Evolutionary conservation across 2,113 vertebrate genomes (phyloP).

Genomic region (Carollia perspicillata): DNA sequence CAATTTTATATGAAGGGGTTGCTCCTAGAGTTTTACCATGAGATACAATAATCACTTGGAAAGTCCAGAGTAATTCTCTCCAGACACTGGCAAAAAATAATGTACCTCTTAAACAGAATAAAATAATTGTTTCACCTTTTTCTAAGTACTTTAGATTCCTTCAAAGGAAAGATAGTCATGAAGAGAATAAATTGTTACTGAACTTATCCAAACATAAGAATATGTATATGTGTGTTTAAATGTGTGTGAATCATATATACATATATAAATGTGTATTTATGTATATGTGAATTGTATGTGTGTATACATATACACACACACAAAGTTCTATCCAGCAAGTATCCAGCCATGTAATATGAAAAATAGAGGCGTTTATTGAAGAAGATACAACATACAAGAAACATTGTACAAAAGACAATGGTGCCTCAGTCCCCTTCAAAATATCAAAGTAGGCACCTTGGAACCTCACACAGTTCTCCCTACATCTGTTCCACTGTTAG

Average conservation of each 20-base stretch:
- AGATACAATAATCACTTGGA: not conserved
- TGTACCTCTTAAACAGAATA: not conserved
- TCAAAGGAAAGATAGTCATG: not conserved
- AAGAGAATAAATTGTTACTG: not conserved
- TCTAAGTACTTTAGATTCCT: not conserved
- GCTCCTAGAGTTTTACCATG: not conserved
- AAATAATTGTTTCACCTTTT: not conserved
- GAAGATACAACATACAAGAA: no score
- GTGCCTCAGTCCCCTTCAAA: no score
- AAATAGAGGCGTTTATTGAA: no score
- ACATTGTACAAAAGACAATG: no score
- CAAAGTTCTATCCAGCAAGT: no score
- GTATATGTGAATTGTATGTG: not conserved
- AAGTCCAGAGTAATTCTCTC: not conserved
- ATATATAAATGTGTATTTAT: not conserved
- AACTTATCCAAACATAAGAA: not conserved
- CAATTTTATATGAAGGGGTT: not conserved
- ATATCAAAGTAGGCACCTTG: no score
- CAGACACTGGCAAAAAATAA: not conserved
- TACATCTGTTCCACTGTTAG: no score
- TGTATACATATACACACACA: no score
- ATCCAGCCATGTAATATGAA: no score
- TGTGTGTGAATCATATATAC: not conserved
- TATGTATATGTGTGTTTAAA: not conserved
- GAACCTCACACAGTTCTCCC: no score